Conservation (phyloP, 2,113 vertebrate species). For the Peromyscus californicus region DNA sequence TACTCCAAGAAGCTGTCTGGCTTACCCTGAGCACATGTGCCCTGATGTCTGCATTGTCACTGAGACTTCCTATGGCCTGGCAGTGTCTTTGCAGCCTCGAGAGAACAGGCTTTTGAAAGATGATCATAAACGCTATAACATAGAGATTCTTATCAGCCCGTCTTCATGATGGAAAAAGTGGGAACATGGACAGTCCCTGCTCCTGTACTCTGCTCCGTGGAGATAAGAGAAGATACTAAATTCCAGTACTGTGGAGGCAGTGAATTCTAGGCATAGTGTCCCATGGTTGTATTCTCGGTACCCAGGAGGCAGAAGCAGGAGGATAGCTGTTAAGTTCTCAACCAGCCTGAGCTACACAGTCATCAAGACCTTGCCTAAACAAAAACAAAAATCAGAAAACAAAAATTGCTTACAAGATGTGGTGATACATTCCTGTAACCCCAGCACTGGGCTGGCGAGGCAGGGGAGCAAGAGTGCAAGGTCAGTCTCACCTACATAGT, state of each 20-base stretch:
- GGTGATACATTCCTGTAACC: no score
- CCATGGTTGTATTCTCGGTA: not conserved
- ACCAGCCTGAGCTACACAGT: not conserved
- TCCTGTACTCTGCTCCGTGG: not conserved
- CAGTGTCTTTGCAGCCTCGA: not conserved
- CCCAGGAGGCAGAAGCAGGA: not conserved
- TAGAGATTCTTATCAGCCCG: not conserved
- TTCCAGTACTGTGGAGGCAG: not conserved
- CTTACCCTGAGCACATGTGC: not conserved
- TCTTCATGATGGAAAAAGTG: constrained; percentile 16
- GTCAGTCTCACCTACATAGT: not conserved
- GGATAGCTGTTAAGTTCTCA: not conserved
- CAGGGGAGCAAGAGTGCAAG: not conserved
- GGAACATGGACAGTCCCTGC: not conserved
- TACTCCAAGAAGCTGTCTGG: not conserved
- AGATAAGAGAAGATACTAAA: not conserved
- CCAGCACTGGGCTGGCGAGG: not conserved
- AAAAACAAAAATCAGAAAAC: not conserved
- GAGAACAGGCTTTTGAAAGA: not conserved
- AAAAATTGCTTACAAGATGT: not conserved
- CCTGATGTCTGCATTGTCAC: not conserved
- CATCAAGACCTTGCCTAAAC: not conserved
- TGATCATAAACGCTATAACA: not conserved
- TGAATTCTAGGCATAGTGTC: not conserved
- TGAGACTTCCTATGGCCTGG: not conserved